Evolutionary conservation across 2,113 vertebrate species (phyloP).

Genomic region (Paracanthobrama guichenoti): DNA sequence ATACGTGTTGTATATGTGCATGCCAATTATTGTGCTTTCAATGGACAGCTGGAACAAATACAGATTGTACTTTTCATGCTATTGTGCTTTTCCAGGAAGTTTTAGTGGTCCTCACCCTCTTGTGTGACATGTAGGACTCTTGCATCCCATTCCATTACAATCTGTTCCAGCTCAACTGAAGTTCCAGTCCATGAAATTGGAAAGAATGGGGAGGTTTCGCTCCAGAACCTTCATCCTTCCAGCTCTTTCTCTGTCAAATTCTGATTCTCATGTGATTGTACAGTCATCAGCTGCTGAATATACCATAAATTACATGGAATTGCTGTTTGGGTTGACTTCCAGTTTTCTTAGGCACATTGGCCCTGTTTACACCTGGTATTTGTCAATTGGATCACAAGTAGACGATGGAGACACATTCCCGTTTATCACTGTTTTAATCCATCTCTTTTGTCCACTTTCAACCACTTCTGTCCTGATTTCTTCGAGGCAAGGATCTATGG

Average conservation of each 20-base stretch:
- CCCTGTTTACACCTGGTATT: too few relatives aligned
- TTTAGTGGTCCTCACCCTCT: constrained; percentile 1
- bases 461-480: too few relatives aligned
- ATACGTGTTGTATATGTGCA: not conserved
- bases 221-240: not conserved
- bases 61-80: constrained; percentile 30
- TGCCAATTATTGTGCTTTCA: not conserved
- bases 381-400: too few relatives aligned
- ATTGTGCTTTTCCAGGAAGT: constrained; percentile 17
- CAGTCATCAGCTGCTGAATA: constrained; percentile 23
- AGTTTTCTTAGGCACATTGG: not conserved
- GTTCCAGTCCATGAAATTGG: constrained; percentile 56
- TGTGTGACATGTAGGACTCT: constrained; percentile 42
- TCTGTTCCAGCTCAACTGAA: constrained; percentile 57
- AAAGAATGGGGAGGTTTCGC: constrained; percentile 33
- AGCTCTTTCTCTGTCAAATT: constrained; percentile 15
- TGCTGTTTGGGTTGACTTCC: not conserved
- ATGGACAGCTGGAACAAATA: constrained; percentile 20
- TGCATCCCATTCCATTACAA: constrained; percentile 49
- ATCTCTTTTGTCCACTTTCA: too few relatives aligned
- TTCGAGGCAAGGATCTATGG: too few relatives aligned
- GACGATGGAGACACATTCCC: too few relatives aligned
- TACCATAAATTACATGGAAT: not conserved
- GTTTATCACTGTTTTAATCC: too few relatives aligned
- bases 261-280: constrained; percentile 13